Base-by-base conservation (phyloP, 2,113 vertebrate genomes). In the Lepus europaeus region DNA sequence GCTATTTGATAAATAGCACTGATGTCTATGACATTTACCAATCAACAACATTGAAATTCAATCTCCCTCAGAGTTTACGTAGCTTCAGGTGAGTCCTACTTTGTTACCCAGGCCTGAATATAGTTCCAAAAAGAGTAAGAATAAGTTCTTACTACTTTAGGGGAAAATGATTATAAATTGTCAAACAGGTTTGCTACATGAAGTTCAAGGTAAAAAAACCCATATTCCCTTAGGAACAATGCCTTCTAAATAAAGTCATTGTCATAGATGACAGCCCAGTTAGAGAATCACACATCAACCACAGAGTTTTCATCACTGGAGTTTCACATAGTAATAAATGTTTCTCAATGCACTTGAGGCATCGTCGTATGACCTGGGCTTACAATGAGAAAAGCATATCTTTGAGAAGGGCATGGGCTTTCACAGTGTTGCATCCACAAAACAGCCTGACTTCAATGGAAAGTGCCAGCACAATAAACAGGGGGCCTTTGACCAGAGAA, bases 191-290 rank as follows among this genome's bases (percentile, higher is more conserved):
- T 84, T 87, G 76, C 69, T 51, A 63, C 78, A 56, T 8, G 0
- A 1, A 80, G 39, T 93, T 81, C 74, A 91, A 88, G 72, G 64
- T 92, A 22, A 92, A 93, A 0, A 11, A 53, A 33, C 17, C 51
- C 14, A 6, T 90, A 22, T 73, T 88, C 79, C 2, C 53, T 36
- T 82, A 89, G 45, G 90, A 85, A 59, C 27, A 36, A 12, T 12
- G 29, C 73, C 76, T 84, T 94, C 95, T 49, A 94, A 94, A 93
- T 11, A 83, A 93, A 85, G 76, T 81, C 83, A 92, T 29, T 91
- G 82, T 95, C 33, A 10, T 45, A 36, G 70, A 39, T 72, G 81
- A 90, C 59, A 95, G 36, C 86, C 92, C 84, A 79, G 84, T 97
- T 92, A 91, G 90, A 94, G 87, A 87, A 83, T 93, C 14, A 2